Evolutionary conservation across 2,888 invertebrate genomes (phyloP).

Genomic region (Scelioninae gen. 2): DNA sequence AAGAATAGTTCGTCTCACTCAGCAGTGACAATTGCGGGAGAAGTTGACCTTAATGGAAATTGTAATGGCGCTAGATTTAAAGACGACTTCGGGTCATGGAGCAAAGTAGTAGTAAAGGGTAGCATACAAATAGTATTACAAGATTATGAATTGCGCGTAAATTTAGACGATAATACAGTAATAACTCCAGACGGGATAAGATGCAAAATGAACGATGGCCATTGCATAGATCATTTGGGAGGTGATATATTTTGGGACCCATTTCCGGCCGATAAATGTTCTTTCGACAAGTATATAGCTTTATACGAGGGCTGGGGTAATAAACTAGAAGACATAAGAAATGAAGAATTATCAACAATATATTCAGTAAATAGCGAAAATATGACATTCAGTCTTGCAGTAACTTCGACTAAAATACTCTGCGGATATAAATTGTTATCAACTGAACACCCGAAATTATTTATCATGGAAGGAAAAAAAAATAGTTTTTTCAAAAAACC

Average conservation of each 20-base stretch:
- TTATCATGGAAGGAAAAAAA: slow-evolving; percentile 38
- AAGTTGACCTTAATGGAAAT: not conserved
- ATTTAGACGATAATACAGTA: not conserved
- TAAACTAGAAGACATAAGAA: not conserved
- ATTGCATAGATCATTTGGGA: not conserved
- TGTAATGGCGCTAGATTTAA: slow-evolving; percentile 20
- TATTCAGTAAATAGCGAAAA: not conserved
- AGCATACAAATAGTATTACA: not conserved
- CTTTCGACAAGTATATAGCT: not conserved
- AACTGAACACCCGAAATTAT: slow-evolving; percentile 51
- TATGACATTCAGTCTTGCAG: not conserved
- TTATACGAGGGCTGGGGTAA: not conserved
- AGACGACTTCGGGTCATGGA: slow-evolving; percentile 29
- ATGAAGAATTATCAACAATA: not conserved
- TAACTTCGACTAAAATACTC: not conserved
- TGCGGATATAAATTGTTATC: slow-evolving; percentile 16
- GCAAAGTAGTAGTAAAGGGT: slow-evolving; percentile 11
- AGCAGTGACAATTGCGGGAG: slow-evolving; percentile 5
- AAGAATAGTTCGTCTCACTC: not conserved
- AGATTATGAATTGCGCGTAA: not conserved
- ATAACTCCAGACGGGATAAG: not conserved
- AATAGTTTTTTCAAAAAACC: not conserved
- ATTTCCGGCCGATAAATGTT: not conserved
- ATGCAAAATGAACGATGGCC: not conserved
- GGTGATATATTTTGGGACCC: not conserved